Evolutionary conservation across 2,888 invertebrate species (phyloP), one percentile per base, ranked within the genome.

Genomic region (Plebejus anna): DNA sequence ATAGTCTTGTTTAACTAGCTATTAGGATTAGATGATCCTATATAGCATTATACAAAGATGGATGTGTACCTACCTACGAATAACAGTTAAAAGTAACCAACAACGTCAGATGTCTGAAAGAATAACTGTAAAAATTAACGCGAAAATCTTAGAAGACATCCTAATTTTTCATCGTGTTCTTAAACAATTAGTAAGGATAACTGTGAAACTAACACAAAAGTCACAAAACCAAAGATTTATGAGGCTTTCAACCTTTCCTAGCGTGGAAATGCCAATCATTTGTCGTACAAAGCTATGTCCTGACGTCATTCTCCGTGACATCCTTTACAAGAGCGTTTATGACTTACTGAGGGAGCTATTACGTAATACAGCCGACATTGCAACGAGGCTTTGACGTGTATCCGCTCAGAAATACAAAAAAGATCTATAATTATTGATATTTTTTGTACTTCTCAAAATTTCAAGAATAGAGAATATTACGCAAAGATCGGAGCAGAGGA

Each of bases 291-390:
- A 42, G 42, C 22, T 73, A 73, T 73, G 22, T 22, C 22, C 22
- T 22, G 73, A 73, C 55, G 73, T 55, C 73, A 73, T 47, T 5
- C 55, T 28, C 51, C 73, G 55, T 73, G 73, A 73, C 73, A 73
- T 73, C 73, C 66, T 66, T 66, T 28, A 66, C 66, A 61, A 61
- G 28, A 28, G 32, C 61, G 28, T 28, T 61, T 9, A 61, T 28
- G 61, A 61, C 3, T 61, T 32, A 11, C 32, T 22, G 32, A 66
- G 32, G 32, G 22, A 22, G 36, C 32, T 66, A 36, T 66, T 66
- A 66, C 66, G 32, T 36, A 36, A 66, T 61, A 61, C 16, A 32
- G 4, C 28, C 32, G 28, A 66, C 32, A 66, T 66, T 28, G 61
- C 28, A 28, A 28, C 1, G 28, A 66, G 28, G 22, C 9, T 13